Base-by-base conservation (phyloP, 2,113 vertebrate genomes). In the Anolis sagrei region DNA sequence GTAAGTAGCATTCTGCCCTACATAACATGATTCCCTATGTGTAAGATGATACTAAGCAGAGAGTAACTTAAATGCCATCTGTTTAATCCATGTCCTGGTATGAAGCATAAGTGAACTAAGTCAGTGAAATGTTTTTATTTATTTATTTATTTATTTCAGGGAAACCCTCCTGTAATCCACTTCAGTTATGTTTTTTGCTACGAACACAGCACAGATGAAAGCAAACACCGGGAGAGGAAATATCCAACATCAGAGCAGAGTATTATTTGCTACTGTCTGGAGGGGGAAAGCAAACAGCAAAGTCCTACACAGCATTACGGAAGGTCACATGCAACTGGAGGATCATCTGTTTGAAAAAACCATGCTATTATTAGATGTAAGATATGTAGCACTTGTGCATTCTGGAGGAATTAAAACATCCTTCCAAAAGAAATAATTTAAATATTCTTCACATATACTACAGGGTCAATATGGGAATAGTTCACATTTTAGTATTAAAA, bases 281-380 rank as follows among this genome's bases (percentile, higher is more conserved):
- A 94, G 90, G 48, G 89, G 89, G 89, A 64, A 27, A 6, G 21
- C 92, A 93, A 91, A 91, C 91, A 93, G 88, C 88, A 88, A 93
- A 90, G 86, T 84, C 90, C 93, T 86, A 44, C 89, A 89, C 89
- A 88, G 73, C 86, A 91, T 85, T 62, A 88, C 90, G 89, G 92
- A 92, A 93, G 93, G 93, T 94, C 93, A 93, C 73, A 82, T 0
- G 78, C 90, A 93, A 93, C 91, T 91, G 86, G 92, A 91, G 88
- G 94, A 82, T 93, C 90, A 92, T 91, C 90, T 93, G 92, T 88
- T 93, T 64, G 8, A 64, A 89, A 93, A 94, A 95, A 93, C 6
- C 85, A 87, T 51, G 89, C 93, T 95, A 95, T 95, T 94, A 93
- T 95, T 95, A 95, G 93, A 93, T 76, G 76, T 72, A 89, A 94